These are phyloP conservation scores for Spilarctia lutea DNA, from an alignment of 2,888 invertebrate species.

Conservation along the genomic window DNA sequence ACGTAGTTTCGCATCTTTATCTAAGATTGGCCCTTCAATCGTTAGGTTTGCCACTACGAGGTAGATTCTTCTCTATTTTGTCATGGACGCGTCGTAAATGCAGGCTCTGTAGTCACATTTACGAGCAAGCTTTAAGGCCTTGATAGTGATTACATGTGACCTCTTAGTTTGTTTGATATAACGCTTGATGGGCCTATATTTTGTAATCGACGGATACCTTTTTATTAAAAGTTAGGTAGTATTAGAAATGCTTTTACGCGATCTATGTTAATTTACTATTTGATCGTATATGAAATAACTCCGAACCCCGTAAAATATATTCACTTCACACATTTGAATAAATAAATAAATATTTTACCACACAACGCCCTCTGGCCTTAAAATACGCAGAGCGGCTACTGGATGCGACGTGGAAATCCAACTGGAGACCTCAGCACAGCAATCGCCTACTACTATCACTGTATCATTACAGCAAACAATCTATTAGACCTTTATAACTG, in stretches of 20 bases:
- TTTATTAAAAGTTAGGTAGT: background rate
- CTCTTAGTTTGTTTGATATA: conserved; percentile 25
- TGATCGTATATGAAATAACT: background rate
- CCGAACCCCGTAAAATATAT: background rate
- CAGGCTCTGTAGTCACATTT: conserved; percentile 36
- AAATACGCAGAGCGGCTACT: no score
- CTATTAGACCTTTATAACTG: no score
- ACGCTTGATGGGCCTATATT: conserved; percentile 2
- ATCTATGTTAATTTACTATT: background rate
- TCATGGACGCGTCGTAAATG: conserved; percentile 39
- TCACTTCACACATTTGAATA: background rate
- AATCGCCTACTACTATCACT: no score
- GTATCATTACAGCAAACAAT: no score
- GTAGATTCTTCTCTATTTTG: conserved; percentile 15
- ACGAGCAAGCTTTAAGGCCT: conserved; percentile 34
- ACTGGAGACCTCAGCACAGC: no score
- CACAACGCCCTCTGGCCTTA: no score
- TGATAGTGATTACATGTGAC: conserved; percentile 39
- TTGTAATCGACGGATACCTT: conserved; percentile 5
- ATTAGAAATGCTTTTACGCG: background rate
- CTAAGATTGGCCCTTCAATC: conserved; percentile 11
- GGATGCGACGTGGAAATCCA: no score
- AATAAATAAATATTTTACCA: no score
- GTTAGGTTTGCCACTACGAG: conserved; percentile 4
- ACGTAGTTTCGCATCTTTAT: conserved; percentile 11